Conservation (phyloP, 2,113 vertebrate species). For the Serilophus lunatus region DNA sequence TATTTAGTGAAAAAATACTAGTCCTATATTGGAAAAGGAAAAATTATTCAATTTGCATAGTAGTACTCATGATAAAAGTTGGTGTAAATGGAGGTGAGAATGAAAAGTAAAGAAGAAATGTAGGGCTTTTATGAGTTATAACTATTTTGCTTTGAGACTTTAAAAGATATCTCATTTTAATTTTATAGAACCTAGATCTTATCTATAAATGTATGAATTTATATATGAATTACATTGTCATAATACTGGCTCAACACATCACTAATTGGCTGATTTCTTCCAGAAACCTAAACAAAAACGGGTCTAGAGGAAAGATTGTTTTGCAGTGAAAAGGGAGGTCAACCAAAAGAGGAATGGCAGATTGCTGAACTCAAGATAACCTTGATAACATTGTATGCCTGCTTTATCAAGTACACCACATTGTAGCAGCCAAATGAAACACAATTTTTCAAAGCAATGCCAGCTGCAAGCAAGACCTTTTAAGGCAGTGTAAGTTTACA, state of each 20-base stretch:
- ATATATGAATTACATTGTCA: not conserved
- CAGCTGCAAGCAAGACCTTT: not conserved
- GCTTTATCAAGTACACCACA: not conserved
- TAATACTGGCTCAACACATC: not conserved
- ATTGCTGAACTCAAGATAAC: not conserved
- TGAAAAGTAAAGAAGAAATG: not conserved
- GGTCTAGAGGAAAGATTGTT: not conserved
- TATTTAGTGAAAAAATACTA: not conserved
- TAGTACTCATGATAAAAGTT: not conserved
- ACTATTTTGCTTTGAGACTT: not conserved
- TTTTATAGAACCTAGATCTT: not conserved
- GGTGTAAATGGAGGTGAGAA: not conserved
- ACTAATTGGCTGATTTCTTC: not conserved
- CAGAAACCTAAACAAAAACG: not conserved
- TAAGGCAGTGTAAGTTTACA: not conserved
- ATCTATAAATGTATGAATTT: not conserved
- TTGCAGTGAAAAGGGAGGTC: not conserved
- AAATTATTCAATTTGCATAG: not conserved
- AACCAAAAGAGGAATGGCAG: not conserved
- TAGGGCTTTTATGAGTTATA: accelerated
- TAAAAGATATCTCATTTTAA: not conserved
- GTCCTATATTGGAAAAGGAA: not conserved
- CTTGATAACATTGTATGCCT: not conserved
- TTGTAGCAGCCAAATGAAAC: constrained; percentile 3
- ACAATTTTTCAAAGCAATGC: not conserved